Evolutionary conservation across 2,113 vertebrate genomes (phyloP).

Genomic region (Phyllostomus hastatus): DNA sequence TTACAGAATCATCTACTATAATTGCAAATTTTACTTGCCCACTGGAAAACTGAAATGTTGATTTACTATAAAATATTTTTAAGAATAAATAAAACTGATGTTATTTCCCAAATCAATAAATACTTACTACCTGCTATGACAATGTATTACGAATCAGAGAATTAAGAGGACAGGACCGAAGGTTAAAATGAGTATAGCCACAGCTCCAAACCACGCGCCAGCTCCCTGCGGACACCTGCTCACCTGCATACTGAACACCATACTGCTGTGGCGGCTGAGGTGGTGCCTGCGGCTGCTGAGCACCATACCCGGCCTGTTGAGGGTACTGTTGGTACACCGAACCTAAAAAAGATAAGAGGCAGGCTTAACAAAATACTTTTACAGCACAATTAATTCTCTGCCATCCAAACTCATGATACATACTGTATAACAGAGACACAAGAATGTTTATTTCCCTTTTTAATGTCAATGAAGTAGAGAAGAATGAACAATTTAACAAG

Average conservation of each 20-base stretch:
- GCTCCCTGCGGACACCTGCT: slow-evolving; percentile 66
- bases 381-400: neutral
- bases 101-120: slow-evolving; percentile 13
- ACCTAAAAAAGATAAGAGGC: slow-evolving; percentile 80
- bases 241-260: slow-evolving; percentile 95
- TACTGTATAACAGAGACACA: neutral
- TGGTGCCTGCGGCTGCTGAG: slow-evolving; percentile 85
- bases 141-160: neutral
- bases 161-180: neutral
- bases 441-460: neutral
- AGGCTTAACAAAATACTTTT: neutral
- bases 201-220: neutral
- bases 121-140: neutral
- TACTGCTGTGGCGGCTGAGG: slow-evolving; percentile 90
- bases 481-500: neutral
- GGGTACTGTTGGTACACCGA: slow-evolving; percentile 98
- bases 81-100: neutral
- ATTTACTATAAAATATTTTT: slow-evolving; percentile 16
- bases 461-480: neutral
- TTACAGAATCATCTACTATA: neutral
- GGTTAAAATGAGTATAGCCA: neutral
- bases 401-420: neutral
- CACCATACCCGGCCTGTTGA: slow-evolving; percentile 91
- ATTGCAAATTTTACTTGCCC: neutral
- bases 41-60: slow-evolving; percentile 17